Percentiles rank a stretch among this genome's conserved stretches.
Evolutionary conservation across 2,888 invertebrate species (phyloP).

Genomic region (Capitulum mitella): DNA sequence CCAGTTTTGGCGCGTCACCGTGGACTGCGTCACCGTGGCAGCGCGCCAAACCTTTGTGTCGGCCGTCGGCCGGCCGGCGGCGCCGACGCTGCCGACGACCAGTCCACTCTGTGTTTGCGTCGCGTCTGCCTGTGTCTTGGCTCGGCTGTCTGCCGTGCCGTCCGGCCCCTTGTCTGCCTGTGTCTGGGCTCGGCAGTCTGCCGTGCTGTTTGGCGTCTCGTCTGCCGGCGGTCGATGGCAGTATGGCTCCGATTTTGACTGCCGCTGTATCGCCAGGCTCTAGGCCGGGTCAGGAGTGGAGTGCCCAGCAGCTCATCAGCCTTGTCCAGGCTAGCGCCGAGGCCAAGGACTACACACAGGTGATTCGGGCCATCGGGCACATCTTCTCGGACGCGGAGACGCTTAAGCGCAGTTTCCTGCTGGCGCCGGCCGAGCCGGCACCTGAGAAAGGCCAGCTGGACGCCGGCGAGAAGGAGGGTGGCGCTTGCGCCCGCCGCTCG

Average conservation of each 20-base stretch:
- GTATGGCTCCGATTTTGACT: no score
- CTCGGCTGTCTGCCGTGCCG: no score
- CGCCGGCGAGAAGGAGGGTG: neutral
- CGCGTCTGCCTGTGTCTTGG: no score
- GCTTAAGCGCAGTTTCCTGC: neutral
- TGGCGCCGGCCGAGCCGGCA: neutral
- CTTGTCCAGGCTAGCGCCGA: neutral
- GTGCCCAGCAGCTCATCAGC: neutral
- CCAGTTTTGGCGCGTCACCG: neutral
- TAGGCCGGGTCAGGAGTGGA: no score
- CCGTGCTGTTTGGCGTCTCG: no score
- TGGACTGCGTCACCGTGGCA: neutral
- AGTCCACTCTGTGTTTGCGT: neutral
- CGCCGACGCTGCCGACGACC: no score
- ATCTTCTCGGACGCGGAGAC: conserved; percentile 18
- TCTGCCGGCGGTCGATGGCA: no score
- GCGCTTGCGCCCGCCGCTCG: neutral
- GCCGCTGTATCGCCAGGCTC: no score
- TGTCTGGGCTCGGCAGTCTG: no score
- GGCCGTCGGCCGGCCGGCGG: conserved; percentile 12
- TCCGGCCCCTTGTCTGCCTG: no score
- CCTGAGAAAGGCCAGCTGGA: conserved; percentile 10
- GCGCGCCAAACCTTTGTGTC: neutral
- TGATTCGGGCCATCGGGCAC: conserved; percentile 5
- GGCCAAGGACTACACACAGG: neutral